Conservation (phyloP, 1,140 invertebrate genomes). For the Hetaerina americana region DNA sequence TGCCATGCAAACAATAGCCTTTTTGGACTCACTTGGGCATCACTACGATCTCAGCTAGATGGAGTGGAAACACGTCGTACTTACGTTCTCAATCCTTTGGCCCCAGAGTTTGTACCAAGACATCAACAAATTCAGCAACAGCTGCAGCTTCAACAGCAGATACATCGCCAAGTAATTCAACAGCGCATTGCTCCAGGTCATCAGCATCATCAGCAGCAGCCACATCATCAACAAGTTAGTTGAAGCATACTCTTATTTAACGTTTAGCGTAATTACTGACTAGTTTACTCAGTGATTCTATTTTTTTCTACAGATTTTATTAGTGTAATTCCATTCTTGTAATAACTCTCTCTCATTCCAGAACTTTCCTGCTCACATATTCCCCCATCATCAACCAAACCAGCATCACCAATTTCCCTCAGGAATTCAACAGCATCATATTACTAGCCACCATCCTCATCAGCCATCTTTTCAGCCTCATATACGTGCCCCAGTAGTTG, state of each 20-base stretch:
- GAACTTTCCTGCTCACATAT: neutral
- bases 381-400: neutral
- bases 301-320: too few relatives aligned
- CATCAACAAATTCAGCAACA: constrained; percentile 19
- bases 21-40: constrained; percentile 56
- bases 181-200: neutral
- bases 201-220: constrained; percentile 13
- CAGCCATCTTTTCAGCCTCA: neutral
- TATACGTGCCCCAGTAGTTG: neutral
- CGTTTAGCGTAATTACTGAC: too few relatives aligned
- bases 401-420: neutral
- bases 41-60: constrained; percentile 52
- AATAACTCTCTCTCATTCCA: neutral
- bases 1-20: constrained; percentile 62
- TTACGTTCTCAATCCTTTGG: constrained; percentile 67
- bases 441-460: neutral
- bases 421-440: neutral
- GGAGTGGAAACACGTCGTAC: constrained; percentile 58
- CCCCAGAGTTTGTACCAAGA: constrained; percentile 63
- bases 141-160: constrained; percentile 7
- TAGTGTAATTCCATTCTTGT: neutral
- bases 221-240: neutral
- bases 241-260: neutral
- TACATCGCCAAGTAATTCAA: neutral
- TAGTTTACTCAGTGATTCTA: too few relatives aligned